A percentile compares a stretch with the other conserved stretches of the same genome.
Evolutionary conservation across 2,797 vertebrate genomes (phyloP).

Genomic region (Cossypha heuglini): DNA sequence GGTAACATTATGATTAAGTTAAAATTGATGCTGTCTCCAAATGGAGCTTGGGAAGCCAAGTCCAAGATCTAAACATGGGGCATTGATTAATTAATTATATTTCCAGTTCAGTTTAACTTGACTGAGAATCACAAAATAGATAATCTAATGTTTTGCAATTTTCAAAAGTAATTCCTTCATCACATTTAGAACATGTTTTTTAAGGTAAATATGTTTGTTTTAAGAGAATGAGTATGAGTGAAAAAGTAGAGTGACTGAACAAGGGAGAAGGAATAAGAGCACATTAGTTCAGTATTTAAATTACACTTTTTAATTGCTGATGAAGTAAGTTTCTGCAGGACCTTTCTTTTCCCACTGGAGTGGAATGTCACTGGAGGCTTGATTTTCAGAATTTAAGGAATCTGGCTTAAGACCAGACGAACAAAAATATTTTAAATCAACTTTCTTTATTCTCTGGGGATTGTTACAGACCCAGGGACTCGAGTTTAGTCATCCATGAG

Average conservation of each 20-base stretch:
- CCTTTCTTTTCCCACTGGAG: conserved; percentile 61
- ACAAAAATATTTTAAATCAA: conserved; percentile 72
- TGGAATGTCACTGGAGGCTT: conserved; percentile 61
- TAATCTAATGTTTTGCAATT: background rate
- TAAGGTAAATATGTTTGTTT: background rate
- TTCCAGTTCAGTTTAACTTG: background rate
- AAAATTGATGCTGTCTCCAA: background rate
- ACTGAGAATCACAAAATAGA: background rate
- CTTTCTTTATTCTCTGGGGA: conserved; percentile 64
- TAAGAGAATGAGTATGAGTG: background rate
- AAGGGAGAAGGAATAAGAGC: background rate
- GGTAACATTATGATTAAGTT: background rate
- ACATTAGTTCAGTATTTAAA: background rate
- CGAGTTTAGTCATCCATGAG: conserved; percentile 57
- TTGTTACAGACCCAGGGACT: conserved; percentile 32
- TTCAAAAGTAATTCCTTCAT: background rate
- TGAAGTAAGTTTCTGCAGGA: background rate
- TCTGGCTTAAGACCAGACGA: conserved; percentile 67
- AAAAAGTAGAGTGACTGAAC: background rate
- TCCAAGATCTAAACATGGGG: background rate
- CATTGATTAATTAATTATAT: background rate
- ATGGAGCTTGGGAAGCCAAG: background rate
- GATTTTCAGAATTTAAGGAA: conserved; percentile 70
- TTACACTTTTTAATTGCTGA: background rate
- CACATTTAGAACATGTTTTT: background rate